These are phyloP conservation scores for Galerucella pusilla DNA, from an alignment of 2,888 invertebrate species.

Conservation along the genomic window DNA sequence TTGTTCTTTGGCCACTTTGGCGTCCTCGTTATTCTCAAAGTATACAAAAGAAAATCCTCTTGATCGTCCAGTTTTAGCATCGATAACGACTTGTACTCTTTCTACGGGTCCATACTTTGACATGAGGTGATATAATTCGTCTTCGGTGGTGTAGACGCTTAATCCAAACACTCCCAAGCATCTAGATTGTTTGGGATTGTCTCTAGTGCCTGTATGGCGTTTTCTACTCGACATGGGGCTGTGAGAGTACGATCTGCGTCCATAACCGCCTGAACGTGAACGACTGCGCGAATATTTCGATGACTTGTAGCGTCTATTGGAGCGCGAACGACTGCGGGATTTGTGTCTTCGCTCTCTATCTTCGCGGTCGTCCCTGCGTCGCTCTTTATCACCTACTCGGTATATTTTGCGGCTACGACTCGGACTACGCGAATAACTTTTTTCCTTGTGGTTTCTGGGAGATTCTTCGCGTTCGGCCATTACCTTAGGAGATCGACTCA, in stretches of 20 bases:
- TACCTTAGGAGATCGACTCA: constrained; percentile 59
- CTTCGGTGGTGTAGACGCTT: constrained; percentile 91
- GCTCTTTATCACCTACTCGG: constrained; percentile 62
- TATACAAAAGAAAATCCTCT: constrained; percentile 98
- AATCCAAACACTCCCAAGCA: constrained; percentile 97
- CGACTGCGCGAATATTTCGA: constrained; percentile 75
- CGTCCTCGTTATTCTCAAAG: constrained; percentile 88
- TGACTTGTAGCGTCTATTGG: constrained; percentile 66
- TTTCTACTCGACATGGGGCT: constrained; percentile 87
- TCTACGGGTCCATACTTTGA: constrained; percentile 92
- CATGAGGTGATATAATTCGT: constrained; percentile 92
- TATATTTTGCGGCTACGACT: constrained; percentile 63
- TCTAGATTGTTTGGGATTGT: constrained; percentile 87
- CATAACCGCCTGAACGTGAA: constrained; percentile 68
- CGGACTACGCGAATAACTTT: constrained; percentile 64
- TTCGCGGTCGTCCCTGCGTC: constrained; percentile 63
- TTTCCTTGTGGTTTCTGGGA: constrained; percentile 62
- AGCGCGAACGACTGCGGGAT: constrained; percentile 73
- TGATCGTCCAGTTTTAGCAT: constrained; percentile 95
- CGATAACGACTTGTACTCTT: constrained; percentile 93
- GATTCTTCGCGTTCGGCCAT: constrained; percentile 63
- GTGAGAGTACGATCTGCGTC: constrained; percentile 74
- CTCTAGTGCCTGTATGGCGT: constrained; percentile 82
- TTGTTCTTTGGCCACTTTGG: constrained; percentile 92
- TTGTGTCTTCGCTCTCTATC: constrained; percentile 65